Percentiles rank a stretch among this genome's conserved stretches.
These are phyloP conservation scores for Alethe castanea DNA, from an alignment of 2,113 vertebrate genomes.

Conservation along the genomic window DNA sequence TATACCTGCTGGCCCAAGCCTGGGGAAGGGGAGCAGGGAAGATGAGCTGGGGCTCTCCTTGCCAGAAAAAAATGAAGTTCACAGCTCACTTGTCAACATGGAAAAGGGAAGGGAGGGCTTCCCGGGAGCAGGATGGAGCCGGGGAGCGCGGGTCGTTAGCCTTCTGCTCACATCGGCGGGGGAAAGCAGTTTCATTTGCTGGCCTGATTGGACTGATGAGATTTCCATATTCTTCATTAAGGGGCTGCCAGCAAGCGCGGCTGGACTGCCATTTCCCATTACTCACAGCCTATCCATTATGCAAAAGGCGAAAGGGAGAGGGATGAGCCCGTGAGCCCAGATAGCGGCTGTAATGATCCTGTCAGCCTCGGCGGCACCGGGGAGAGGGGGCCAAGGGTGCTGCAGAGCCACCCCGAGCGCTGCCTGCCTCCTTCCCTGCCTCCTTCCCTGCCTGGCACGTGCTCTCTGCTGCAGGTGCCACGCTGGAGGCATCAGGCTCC, in stretches of 20 bases:
- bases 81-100: slow-evolving; percentile 32
- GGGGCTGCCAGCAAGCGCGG: slow-evolving; percentile 68
- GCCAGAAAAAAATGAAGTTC: slow-evolving; percentile 49
- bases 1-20: neutral
- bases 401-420: neutral
- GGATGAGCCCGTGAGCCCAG: slow-evolving; percentile 38
- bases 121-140: slow-evolving; percentile 18
- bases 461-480: neutral
- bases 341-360: slow-evolving; percentile 54
- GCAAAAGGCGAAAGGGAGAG: slow-evolving; percentile 64
- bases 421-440: neutral
- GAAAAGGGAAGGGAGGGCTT: slow-evolving; percentile 31
- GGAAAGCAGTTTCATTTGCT: slow-evolving; percentile 72
- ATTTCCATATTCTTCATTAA: slow-evolving; percentile 78
- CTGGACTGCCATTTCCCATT: slow-evolving; percentile 74
- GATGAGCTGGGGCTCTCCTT: neutral
- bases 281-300: slow-evolving; percentile 74
- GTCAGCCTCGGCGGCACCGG: neutral
- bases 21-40: neutral
- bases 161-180: slow-evolving; percentile 68
- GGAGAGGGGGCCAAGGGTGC: neutral
- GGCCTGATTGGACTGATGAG: slow-evolving; percentile 75
- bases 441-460: neutral
- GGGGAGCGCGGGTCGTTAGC: slow-evolving; percentile 41
- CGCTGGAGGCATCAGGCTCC: neutral